Evolutionary conservation across 2,888 invertebrate species (phyloP).

Genomic region (Cryptocheilus praepositus): DNA sequence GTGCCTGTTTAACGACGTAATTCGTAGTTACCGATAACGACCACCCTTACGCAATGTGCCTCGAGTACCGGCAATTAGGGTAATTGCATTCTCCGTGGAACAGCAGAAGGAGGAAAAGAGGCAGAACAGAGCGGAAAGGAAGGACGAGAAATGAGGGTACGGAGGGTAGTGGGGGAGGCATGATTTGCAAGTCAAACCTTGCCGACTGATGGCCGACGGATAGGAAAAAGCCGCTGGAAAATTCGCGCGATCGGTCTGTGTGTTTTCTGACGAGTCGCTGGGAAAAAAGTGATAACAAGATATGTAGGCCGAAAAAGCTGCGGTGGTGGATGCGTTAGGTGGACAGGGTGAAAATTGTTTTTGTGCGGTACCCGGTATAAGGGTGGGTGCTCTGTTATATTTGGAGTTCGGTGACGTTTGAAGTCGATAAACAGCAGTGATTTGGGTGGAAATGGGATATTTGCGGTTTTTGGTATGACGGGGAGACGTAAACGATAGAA

Average conservation of each 20-base stretch:
- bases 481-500: too few species aligned
- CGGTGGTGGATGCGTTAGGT: too few species aligned
- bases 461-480: too few species aligned
- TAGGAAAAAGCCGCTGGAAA: constrained; percentile 20
- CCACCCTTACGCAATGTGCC: constrained; percentile 63
- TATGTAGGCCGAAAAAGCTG: too few species aligned
- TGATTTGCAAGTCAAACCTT: constrained; percentile 56
- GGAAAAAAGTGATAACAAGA: constrained; percentile 11
- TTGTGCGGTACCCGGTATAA: too few species aligned
- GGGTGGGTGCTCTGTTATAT: too few species aligned
- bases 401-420: too few species aligned
- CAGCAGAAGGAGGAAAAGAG: constrained; percentile 39
- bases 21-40: constrained; percentile 64
- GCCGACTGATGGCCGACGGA: neutral
- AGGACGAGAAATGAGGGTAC: constrained; percentile 32
- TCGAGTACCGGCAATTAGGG: constrained; percentile 59
- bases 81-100: constrained; percentile 61
- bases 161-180: constrained; percentile 21
- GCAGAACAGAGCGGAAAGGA: constrained; percentile 36
- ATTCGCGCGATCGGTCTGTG: constrained; percentile 15
- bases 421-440: too few species aligned
- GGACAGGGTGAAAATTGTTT: too few species aligned
- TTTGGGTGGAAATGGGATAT: too few species aligned
- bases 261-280: constrained; percentile 35
- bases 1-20: constrained; percentile 55